These are phyloP conservation scores for Chlorocebus sabaeus DNA, from an alignment of 2,113 vertebrate genomes.

Conservation along the genomic window DNA sequence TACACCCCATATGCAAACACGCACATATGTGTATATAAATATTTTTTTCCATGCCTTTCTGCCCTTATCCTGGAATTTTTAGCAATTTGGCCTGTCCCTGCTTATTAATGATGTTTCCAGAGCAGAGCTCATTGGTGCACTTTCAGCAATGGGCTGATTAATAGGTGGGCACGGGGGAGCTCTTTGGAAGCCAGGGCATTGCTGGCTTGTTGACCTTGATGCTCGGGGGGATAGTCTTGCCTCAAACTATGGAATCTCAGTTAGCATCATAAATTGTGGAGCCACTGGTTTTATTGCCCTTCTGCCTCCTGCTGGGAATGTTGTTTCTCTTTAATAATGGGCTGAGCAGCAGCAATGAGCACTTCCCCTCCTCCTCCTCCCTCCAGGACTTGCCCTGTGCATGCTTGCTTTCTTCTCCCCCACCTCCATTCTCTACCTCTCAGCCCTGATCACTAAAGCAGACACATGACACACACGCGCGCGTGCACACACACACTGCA, in stretches of 20 bases:
- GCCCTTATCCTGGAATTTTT: conserved; percentile 81
- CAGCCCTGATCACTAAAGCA: background rate
- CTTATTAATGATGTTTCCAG: conserved; percentile 85
- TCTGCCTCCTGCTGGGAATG: conserved; percentile 75
- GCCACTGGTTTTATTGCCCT: conserved; percentile 69
- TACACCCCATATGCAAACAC: conserved; percentile 50
- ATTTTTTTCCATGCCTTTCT: conserved; percentile 74
- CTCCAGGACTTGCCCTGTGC: background rate
- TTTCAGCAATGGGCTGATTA: conserved; percentile 81
- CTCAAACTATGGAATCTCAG: conserved; percentile 77
- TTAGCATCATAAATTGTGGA: conserved; percentile 79
- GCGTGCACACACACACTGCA: background rate
- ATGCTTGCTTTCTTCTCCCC: background rate
- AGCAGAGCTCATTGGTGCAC: conserved; percentile 79
- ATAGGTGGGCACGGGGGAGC: conserved; percentile 77
- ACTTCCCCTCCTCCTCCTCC: conserved; percentile 11
- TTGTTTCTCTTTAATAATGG: conserved; percentile 77
- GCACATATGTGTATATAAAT: conserved; percentile 70
- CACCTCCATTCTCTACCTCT: background rate
- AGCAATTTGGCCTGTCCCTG: conserved; percentile 82
- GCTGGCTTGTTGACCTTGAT: conserved; percentile 80
- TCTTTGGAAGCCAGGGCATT: conserved; percentile 72
- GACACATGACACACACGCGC: background rate
- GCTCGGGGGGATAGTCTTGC: conserved; percentile 74
- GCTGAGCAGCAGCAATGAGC: conserved; percentile 39